A percentile compares a stretch with the other conserved stretches of the same genome.
Evolutionary conservation across 2,113 vertebrate genomes (phyloP).

Genomic region (Elachura formosa): DNA sequence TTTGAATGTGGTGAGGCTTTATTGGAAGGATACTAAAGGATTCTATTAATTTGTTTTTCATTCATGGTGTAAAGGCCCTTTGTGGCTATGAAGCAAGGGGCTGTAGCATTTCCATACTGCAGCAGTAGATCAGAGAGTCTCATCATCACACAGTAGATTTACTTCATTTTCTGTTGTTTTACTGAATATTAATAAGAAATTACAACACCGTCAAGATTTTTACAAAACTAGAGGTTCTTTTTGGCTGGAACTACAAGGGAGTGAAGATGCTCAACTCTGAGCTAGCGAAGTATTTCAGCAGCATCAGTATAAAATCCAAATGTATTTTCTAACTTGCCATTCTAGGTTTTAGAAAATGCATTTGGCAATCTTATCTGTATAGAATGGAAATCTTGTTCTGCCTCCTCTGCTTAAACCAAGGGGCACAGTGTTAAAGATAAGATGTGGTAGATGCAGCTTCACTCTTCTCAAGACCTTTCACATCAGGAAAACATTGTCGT

Average conservation of each 20-base stretch:
- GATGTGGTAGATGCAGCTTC: background rate
- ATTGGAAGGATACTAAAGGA: background rate
- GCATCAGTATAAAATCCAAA: background rate
- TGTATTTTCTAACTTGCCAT: background rate
- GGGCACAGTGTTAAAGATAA: background rate
- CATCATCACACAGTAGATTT: accelerated
- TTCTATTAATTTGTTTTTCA: background rate
- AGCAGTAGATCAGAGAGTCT: background rate
- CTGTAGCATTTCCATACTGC: background rate
- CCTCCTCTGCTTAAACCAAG: background rate
- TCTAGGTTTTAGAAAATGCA: background rate
- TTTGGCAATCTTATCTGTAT: background rate
- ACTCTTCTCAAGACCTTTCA: background rate
- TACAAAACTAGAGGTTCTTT: background rate
- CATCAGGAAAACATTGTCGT: background rate
- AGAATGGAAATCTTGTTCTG: background rate
- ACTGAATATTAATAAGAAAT: background rate
- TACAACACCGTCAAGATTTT: background rate
- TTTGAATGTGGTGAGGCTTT: background rate
- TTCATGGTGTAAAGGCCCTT: background rate
- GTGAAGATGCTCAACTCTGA: background rate
- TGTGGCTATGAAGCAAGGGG: background rate
- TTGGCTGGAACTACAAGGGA: background rate
- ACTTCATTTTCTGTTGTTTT: background rate
- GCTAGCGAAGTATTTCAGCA: background rate